Percentiles rank a stretch among this genome's conserved stretches.
These are phyloP conservation scores for Thereva unica DNA, from an alignment of 2,888 invertebrate genomes.

Conservation along the genomic window DNA sequence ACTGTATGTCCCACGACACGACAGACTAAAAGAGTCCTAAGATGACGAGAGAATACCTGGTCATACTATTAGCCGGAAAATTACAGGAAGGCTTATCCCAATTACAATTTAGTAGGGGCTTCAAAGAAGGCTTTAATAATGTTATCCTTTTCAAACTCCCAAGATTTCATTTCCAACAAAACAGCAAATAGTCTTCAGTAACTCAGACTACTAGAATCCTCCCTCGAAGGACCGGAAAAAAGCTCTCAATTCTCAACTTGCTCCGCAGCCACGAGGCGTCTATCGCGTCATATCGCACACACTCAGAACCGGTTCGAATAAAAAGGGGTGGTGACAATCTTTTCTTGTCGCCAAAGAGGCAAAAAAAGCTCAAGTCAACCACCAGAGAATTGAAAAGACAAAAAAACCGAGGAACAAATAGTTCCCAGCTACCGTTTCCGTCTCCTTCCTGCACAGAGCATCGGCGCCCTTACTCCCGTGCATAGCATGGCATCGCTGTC, in stretches of 20 bases:
- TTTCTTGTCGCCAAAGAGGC: not conserved
- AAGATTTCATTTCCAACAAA: too few species aligned
- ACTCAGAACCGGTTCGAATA: constrained; percentile 25
- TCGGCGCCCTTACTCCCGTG: not conserved
- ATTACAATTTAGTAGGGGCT: too few species aligned
- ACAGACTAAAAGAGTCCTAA: too few species aligned
- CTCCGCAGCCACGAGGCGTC: too few species aligned
- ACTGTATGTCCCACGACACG: too few species aligned
- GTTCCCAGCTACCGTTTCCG: constrained; percentile 8
- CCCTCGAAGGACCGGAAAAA: not conserved
- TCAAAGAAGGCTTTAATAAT: too few species aligned
- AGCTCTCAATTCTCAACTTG: not conserved
- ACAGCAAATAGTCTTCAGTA: too few species aligned
- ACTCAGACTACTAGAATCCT: too few species aligned
- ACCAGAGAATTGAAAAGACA: not conserved
- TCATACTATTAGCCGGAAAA: too few species aligned
- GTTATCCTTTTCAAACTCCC: too few species aligned
- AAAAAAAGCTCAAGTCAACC: constrained; percentile 9
- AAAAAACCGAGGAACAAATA: constrained; percentile 30
- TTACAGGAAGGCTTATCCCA: too few species aligned
- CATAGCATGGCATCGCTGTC: not conserved
- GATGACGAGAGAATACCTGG: too few species aligned
- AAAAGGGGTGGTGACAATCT: constrained; percentile 37
- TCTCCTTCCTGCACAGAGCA: constrained; percentile 1
- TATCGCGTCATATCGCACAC: constrained; percentile 21